Conservation (phyloP, 2,888 invertebrate genomes). For the Drosophila tripunctata region DNA sequence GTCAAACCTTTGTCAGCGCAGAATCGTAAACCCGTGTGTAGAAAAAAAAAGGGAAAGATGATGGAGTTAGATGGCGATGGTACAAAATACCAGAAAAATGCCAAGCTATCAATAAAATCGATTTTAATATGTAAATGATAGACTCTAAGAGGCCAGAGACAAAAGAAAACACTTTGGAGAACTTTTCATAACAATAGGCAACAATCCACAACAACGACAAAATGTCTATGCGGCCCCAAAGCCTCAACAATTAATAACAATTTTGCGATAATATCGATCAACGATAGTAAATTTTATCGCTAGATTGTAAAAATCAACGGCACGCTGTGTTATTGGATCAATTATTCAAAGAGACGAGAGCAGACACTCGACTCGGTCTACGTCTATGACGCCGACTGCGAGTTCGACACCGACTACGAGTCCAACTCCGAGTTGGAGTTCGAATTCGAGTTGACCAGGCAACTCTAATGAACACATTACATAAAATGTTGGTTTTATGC, state of each 20-base stretch:
- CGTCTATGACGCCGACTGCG: no score
- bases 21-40: conserved; percentile 54
- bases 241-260: conserved; percentile 69
- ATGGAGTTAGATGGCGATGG: conserved; percentile 22
- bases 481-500: conserved; percentile 74
- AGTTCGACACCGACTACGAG: not conserved
- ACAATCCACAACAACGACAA: not conserved
- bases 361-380: conserved; percentile 9
- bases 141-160: conserved; percentile 32
- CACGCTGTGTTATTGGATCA: conserved; percentile 75
- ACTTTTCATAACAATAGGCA: conserved; percentile 26
- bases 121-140: conserved; percentile 68
- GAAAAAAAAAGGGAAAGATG: conserved; percentile 25
- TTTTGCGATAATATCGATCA: conserved; percentile 75
- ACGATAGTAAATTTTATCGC: conserved; percentile 72
- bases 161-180: conserved; percentile 51
- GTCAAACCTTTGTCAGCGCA: conserved; percentile 54
- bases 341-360: conserved; percentile 53
- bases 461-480: conserved; percentile 76
- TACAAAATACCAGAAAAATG: conserved; percentile 72
- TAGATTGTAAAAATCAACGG: conserved; percentile 75
- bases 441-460: conserved; percentile 22
- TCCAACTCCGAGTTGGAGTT: not conserved
- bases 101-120: conserved; percentile 59
- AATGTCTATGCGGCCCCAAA: not conserved